Conservation (phyloP, 1,140 invertebrate species). For the Adoxophyes honmai region DNA sequence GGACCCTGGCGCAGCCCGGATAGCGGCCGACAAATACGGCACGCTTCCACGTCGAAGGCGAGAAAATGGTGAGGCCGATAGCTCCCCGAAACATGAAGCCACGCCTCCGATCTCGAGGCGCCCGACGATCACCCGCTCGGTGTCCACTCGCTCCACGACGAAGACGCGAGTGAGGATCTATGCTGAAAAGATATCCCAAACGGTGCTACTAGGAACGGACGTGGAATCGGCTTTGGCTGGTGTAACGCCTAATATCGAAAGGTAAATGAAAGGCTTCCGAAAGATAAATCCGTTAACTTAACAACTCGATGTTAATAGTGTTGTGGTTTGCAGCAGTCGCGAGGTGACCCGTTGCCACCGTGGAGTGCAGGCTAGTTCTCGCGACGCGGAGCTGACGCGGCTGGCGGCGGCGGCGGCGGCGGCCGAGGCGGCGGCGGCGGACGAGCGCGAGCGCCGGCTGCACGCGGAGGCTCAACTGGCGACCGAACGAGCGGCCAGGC, state of each 20-base stretch:
- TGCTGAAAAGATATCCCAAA: conserved; percentile 86
- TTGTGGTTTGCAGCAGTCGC: conserved; percentile 34
- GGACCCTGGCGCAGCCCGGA: conserved; percentile 71
- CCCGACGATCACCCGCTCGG: conserved; percentile 68
- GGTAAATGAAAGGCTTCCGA: no score
- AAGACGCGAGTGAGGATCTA: conserved; percentile 83
- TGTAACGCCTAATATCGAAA: conserved; percentile 72
- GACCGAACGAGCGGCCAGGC: conserved; percentile 83
- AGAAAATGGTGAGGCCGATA: conserved; percentile 76
- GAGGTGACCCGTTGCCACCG: conserved; percentile 62
- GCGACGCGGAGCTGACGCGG: conserved; percentile 79
- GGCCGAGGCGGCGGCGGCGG: conserved; percentile 48
- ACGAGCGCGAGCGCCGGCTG: conserved; percentile 52
- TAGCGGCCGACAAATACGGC: conserved; percentile 83
- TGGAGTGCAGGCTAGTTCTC: conserved; percentile 83
- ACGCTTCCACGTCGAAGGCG: conserved; percentile 85
- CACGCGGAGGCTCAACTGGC: conserved; percentile 77
- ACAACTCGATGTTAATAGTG: no score
- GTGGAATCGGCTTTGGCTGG: conserved; percentile 84
- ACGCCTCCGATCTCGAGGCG: conserved; percentile 65
- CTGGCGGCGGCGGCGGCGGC: conserved; percentile 78
- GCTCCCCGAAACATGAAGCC: conserved; percentile 65
- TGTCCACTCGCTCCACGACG: conserved; percentile 76
- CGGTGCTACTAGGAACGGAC: conserved; percentile 83
- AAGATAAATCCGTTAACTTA: no score